Percentiles rank a stretch among this genome's conserved stretches.
phyloP scores from a whole-genome alignment of 2,113 vertebrate genomes.

The Gyps fulvus region DNA sequence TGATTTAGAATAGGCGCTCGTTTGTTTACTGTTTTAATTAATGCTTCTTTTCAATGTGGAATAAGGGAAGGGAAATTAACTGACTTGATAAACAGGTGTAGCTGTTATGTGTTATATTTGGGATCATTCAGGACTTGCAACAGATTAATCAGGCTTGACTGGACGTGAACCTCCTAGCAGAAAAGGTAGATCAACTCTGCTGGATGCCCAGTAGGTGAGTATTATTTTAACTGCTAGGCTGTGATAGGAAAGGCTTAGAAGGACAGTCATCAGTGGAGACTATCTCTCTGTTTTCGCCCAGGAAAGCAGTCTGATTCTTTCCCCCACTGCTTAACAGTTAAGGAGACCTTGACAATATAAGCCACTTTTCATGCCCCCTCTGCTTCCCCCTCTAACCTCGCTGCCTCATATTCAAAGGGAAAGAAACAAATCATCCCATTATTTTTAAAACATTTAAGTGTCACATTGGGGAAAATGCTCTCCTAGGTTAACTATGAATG shows the following conservation, averaged over 20 bases:
- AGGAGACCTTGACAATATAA: slow-evolving; percentile 66
- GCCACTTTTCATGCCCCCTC: slow-evolving; percentile 42
- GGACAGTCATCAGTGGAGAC: slow-evolving; percentile 73
- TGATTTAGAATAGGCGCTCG: slow-evolving; percentile 79
- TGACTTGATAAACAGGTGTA: slow-evolving; percentile 82
- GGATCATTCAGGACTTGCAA: slow-evolving; percentile 69
- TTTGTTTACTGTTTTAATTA: slow-evolving; percentile 87
- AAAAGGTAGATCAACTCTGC: slow-evolving; percentile 79
- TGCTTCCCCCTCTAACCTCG: slow-evolving; percentile 1
- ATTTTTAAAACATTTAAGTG: slow-evolving; percentile 54
- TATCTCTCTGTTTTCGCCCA: slow-evolving; percentile 29
- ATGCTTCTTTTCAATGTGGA: slow-evolving; percentile 76
- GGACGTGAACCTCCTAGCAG: slow-evolving; percentile 73
- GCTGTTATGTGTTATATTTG: slow-evolving; percentile 65
- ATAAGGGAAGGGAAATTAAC: slow-evolving; percentile 73
- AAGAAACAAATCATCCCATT: slow-evolving; percentile 55
- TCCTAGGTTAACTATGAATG: slow-evolving; percentile 58
- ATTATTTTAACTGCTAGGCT: slow-evolving; percentile 77
- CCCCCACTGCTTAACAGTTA: slow-evolving; percentile 51
- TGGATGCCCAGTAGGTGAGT: slow-evolving; percentile 80
- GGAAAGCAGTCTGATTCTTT: slow-evolving; percentile 70
- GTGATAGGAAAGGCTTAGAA: slow-evolving; percentile 79
- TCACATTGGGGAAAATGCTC: slow-evolving; percentile 45
- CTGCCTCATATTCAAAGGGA: slow-evolving; percentile 42
- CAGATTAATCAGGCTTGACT: slow-evolving; percentile 79